Percentiles rank a stretch among this genome's conserved stretches.
phyloP scores from a whole-genome alignment of 2,113 vertebrate genomes.

The Gasterosteus aculeatus region DNA sequence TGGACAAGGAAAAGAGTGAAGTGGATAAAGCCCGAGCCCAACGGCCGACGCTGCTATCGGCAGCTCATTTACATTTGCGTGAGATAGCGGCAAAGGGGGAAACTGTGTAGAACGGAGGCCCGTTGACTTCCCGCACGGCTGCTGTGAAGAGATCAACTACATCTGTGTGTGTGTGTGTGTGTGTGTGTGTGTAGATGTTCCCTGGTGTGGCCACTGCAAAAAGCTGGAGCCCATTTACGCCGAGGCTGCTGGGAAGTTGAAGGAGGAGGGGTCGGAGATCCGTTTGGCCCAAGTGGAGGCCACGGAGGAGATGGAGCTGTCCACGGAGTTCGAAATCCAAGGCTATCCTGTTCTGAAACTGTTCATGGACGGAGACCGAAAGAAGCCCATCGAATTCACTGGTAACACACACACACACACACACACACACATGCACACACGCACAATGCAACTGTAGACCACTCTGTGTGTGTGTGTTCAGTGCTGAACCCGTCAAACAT shows the following conservation, averaged over 20 bases:
- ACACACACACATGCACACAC: not conserved
- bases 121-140: not conserved
- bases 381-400: conserved; percentile 79
- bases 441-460: conserved; percentile 36
- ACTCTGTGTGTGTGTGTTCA: not conserved
- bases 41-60: conserved; percentile 59
- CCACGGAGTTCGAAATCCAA: conserved; percentile 81
- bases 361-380: conserved; percentile 84
- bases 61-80: conserved; percentile 56
- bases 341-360: conserved; percentile 88
- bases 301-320: conserved; percentile 80
- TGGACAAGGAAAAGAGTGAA: not conserved
- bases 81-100: conserved; percentile 14
- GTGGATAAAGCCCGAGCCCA: conserved; percentile 7
- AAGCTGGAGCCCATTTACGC: conserved; percentile 84
- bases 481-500: not conserved
- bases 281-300: conserved; percentile 89
- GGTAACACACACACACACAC: conserved; percentile 64
- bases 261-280: conserved; percentile 57
- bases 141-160: too few relatives aligned
- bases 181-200: conserved; percentile 80
- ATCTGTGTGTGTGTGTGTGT: not conserved
- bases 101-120: conserved; percentile 3
- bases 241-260: conserved; percentile 81
- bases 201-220: conserved; percentile 90